Conservation (phyloP, 2,113 vertebrate genomes). For the Lonchura striata region DNA sequence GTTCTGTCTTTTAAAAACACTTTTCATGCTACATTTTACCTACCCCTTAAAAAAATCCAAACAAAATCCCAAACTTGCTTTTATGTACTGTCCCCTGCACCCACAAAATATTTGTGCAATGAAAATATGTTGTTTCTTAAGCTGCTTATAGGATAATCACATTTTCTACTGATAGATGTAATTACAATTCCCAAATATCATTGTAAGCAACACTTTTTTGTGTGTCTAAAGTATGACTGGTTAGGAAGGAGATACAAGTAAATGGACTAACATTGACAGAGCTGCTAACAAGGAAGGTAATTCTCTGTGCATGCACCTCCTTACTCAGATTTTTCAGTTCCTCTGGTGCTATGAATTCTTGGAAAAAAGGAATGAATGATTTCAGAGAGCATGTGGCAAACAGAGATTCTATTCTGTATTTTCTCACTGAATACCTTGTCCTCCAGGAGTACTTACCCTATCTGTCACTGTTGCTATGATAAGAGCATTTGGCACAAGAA, state of each 20-base stretch:
- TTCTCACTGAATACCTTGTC: background rate
- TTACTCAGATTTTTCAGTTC: background rate
- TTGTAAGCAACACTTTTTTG: background rate
- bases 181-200: background rate
- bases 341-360: background rate
- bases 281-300: background rate
- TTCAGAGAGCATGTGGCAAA: background rate
- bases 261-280: background rate
- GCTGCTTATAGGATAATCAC: background rate
- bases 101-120: background rate
- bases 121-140: background rate
- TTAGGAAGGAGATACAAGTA: background rate
- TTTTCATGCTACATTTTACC: background rate
- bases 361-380: background rate
- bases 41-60: background rate
- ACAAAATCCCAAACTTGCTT: background rate
- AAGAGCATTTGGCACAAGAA: conserved; percentile 92
- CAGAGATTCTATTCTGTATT: background rate
- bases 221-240: background rate
- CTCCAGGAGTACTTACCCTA: conserved; percentile 73
- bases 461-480: conserved; percentile 85
- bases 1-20: background rate
- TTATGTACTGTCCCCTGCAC: background rate
- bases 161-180: background rate
- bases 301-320: background rate